Evolutionary conservation across 1,140 invertebrate genomes (phyloP).

Genomic region (Drosophila grimshawi): DNA sequence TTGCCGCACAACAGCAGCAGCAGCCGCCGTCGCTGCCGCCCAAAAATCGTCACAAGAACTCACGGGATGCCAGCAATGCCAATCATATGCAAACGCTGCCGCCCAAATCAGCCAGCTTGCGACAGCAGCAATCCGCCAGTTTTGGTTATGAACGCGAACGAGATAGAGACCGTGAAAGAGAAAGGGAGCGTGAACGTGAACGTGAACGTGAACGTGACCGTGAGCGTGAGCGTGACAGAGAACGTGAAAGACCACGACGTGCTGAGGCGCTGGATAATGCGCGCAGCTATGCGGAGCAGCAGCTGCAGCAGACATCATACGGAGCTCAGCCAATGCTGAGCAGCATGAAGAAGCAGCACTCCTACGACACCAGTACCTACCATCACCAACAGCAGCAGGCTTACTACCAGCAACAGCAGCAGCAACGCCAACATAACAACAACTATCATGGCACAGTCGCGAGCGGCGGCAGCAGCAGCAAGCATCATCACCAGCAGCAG

Average conservation of each 20-base stretch:
- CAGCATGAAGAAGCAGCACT: slow-evolving; percentile 79
- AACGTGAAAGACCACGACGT: slow-evolving; percentile 59
- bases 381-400: slow-evolving; percentile 70
- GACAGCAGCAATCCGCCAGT: slow-evolving; percentile 62
- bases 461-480: slow-evolving; percentile 34
- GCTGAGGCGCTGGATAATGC: slow-evolving; percentile 80
- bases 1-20: slow-evolving; percentile 53
- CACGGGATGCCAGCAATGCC: slow-evolving; percentile 64
- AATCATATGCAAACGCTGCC: slow-evolving; percentile 80
- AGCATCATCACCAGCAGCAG: slow-evolving; percentile 50
- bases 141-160: slow-evolving; percentile 53
- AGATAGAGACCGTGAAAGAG: slow-evolving; percentile 43
- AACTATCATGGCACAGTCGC: slow-evolving; percentile 56
- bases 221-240: slow-evolving; percentile 24
- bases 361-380: slow-evolving; percentile 76
- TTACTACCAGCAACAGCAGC: slow-evolving; percentile 57
- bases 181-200: slow-evolving; percentile 41
- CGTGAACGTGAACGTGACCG: slow-evolving; percentile 38
- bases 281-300: slow-evolving; percentile 71
- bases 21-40: slow-evolving; percentile 80
- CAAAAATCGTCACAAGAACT: slow-evolving; percentile 79
- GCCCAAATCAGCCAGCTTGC: slow-evolving; percentile 67
- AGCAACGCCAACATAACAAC: slow-evolving; percentile 68
- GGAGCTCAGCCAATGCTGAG: slow-evolving; percentile 51
- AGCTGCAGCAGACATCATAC: slow-evolving; percentile 60